A percentile compares a stretch with the other conserved stretches of the same genome.
These are phyloP conservation scores for Anhinga anhinga DNA, from an alignment of 2,113 vertebrate species.

Conservation along the genomic window DNA sequence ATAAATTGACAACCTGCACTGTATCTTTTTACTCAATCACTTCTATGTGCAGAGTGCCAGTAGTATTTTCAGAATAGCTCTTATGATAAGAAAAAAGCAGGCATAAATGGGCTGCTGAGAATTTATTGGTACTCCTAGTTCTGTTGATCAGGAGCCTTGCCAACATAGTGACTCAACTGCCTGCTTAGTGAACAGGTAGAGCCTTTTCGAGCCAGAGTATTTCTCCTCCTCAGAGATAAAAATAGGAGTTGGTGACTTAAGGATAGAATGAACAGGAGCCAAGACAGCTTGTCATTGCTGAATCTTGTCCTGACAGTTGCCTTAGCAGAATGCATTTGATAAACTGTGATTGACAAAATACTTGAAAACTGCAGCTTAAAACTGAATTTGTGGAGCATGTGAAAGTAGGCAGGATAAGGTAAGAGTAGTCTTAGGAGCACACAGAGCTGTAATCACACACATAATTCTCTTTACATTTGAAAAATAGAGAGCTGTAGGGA, in stretches of 20 bases:
- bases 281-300: constrained; percentile 63
- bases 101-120: constrained; percentile 50
- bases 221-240: constrained; percentile 57
- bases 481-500: neutral
- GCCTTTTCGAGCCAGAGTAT: constrained; percentile 19
- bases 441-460: neutral
- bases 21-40: constrained; percentile 51
- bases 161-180: neutral
- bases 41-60: constrained; percentile 31
- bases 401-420: constrained; percentile 45
- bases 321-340: constrained; percentile 69
- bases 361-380: constrained; percentile 65
- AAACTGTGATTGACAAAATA: constrained; percentile 73
- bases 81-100: constrained; percentile 58
- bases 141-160: constrained; percentile 42
- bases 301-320: constrained; percentile 69
- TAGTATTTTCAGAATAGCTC: constrained; percentile 57
- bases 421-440: constrained; percentile 43
- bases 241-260: constrained; percentile 45
- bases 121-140: constrained; percentile 52
- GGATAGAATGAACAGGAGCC: constrained; percentile 44
- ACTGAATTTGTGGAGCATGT: constrained; percentile 40
- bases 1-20: constrained; percentile 40
- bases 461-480: neutral
- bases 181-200: constrained; percentile 47